phyloP scores from a whole-genome alignment of 2,888 invertebrate species.

The Microplitis manilae region DNA sequence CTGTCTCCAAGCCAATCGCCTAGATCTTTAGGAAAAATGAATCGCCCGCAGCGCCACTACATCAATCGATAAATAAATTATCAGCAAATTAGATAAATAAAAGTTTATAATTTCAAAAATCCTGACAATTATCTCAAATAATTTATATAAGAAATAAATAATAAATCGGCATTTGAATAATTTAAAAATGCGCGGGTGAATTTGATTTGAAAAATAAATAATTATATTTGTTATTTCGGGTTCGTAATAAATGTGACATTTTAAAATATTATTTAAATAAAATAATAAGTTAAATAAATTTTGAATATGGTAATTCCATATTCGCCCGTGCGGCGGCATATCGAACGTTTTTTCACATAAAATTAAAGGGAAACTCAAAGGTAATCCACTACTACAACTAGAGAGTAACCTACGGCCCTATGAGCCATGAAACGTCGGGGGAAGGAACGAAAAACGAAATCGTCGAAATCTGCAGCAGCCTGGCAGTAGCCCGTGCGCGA shows the following conservation, averaged over 20 bases:
- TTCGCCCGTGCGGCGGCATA: conserved; percentile 18
- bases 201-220: too few relatives aligned
- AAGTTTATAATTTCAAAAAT: too few relatives aligned
- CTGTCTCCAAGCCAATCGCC: too few relatives aligned
- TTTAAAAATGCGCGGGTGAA: too few relatives aligned
- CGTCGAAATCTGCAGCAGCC: conserved; percentile 16
- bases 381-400: conserved; percentile 37
- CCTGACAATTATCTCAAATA: too few relatives aligned
- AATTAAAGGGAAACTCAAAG: conserved; percentile 49
- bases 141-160: too few relatives aligned
- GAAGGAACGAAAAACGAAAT: conserved; percentile 24
- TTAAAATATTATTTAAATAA: neutral
- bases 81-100: too few relatives aligned
- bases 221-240: too few relatives aligned
- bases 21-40: too few relatives aligned
- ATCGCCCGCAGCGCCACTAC: too few relatives aligned
- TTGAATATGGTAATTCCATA: neutral
- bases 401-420: conserved; percentile 18
- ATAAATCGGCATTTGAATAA: too few relatives aligned
- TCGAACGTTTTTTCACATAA: conserved; percentile 22
- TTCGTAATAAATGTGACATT: neutral
- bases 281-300: neutral
- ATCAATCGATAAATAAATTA: too few relatives aligned
- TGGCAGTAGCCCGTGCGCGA: conserved; percentile 58
- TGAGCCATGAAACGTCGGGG: neutral